Conservation (phyloP, 2,888 invertebrate species). For the Trichacis sp. region DNA sequence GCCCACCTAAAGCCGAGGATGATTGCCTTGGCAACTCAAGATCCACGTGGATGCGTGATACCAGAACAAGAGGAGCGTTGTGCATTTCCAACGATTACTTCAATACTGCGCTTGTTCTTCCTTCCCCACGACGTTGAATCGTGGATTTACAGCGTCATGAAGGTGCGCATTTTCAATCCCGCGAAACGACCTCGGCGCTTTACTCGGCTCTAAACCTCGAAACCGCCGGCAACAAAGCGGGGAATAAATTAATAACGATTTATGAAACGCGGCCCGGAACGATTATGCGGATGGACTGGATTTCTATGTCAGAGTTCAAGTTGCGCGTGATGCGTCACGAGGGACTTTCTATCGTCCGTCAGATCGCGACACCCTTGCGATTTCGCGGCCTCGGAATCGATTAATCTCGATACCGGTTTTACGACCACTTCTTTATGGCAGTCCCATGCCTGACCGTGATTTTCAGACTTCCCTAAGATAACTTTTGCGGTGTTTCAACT, state of each 20-base stretch:
- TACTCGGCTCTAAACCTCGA: too few species aligned
- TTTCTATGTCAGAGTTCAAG: constrained; percentile 32
- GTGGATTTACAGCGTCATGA: too few species aligned
- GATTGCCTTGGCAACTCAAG: too few species aligned
- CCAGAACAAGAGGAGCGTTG: constrained; percentile 34
- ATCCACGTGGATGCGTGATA: too few species aligned
- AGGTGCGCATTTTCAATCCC: too few species aligned
- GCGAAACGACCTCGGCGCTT: too few species aligned
- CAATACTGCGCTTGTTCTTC: constrained; percentile 38
- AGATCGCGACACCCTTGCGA: constrained; percentile 37
- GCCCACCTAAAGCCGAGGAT: too few species aligned
- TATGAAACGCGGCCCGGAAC: neutral
- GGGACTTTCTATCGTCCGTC: constrained; percentile 28
- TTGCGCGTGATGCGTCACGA: constrained; percentile 12
- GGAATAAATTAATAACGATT: too few species aligned
- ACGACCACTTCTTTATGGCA: constrained; percentile 43
- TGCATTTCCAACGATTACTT: constrained; percentile 37
- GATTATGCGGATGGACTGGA: constrained; percentile 3
- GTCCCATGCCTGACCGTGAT: constrained; percentile 29
- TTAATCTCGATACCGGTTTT: constrained; percentile 49
- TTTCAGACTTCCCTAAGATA: too few species aligned
- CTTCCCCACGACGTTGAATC: constrained; percentile 17
- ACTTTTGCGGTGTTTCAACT: too few species aligned
- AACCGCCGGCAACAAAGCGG: too few species aligned
- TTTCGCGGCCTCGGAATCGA: constrained; percentile 36